phyloP scores from a whole-genome alignment of 2,113 vertebrate species.

The Girardinichthys multiradiatus region DNA sequence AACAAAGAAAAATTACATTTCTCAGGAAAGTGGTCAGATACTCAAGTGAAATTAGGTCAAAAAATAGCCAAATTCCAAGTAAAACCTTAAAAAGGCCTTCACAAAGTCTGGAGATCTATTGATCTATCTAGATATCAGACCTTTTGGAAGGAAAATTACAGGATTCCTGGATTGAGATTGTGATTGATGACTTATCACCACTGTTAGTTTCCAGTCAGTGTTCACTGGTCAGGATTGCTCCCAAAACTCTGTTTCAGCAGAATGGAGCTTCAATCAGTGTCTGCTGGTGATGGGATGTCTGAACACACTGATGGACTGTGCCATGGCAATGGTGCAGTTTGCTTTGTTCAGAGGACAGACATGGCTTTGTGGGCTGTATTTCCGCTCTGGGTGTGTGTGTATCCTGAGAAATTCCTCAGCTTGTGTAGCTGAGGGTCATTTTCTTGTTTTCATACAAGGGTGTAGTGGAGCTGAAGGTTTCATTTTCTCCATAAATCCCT shows the following conservation, averaged over 20 bases:
- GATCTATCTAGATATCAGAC: background rate
- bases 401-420: slow-evolving; percentile 12
- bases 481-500: slow-evolving; percentile 18
- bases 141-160: background rate
- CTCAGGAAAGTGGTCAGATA: too few species aligned
- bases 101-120: background rate
- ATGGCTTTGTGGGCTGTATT: slow-evolving; percentile 42
- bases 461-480: slow-evolving; percentile 28
- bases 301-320: slow-evolving; percentile 41
- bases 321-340: slow-evolving; percentile 49
- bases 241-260: slow-evolving; percentile 33
- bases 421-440: slow-evolving; percentile 45
- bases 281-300: slow-evolving; percentile 40
- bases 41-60: too few species aligned
- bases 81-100: background rate
- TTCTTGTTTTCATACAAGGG: slow-evolving; percentile 42
- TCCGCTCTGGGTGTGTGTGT: slow-evolving; percentile 20
- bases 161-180: background rate
- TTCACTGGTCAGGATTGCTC: background rate
- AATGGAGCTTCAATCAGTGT: slow-evolving; percentile 25
- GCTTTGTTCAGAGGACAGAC: slow-evolving; percentile 36
- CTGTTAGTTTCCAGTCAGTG: background rate
- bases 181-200: background rate
- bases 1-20: too few species aligned
- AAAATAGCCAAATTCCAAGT: background rate